Percentiles rank a stretch among this genome's conserved stretches.
Conservation (phyloP, 1,140 invertebrate genomes). For the Arctopsyche grandis region DNA sequence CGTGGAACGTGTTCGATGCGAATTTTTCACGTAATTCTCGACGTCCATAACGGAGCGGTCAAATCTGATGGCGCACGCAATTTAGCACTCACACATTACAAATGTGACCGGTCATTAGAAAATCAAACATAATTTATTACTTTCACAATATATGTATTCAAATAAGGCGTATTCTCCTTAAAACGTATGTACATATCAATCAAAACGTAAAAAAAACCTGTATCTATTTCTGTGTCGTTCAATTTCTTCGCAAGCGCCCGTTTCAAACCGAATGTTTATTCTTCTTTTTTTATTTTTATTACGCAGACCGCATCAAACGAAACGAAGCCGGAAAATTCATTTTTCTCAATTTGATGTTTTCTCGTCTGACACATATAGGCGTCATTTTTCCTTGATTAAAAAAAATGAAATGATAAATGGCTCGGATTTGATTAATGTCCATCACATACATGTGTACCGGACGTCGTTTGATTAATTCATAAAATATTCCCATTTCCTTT, state of each 20-base stretch:
- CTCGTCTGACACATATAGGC: slow-evolving; percentile 5
- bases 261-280: no score
- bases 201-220: not conserved
- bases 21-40: not conserved
- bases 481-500: not conserved
- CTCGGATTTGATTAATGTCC: slow-evolving; percentile 12
- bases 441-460: not conserved
- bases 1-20: not conserved
- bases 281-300: no score
- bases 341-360: slow-evolving; percentile 19
- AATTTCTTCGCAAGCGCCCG: no score
- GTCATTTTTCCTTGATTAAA: slow-evolving; percentile 23
- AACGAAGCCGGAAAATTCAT: not conserved
- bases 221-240: no score
- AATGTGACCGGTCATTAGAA: not conserved
- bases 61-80: not conserved
- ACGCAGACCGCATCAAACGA: not conserved
- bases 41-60: not conserved
- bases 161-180: not conserved
- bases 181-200: not conserved
- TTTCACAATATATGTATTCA: not conserved
- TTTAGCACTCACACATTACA: not conserved
- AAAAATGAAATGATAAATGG: slow-evolving; percentile 23
- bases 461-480: slow-evolving; percentile 12
- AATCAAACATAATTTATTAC: no score